Percentiles rank a stretch among this genome's conserved stretches.
These are phyloP conservation scores for Peucedramus taeniatus DNA, from an alignment of 2,113 vertebrate genomes.

Conservation along the genomic window DNA sequence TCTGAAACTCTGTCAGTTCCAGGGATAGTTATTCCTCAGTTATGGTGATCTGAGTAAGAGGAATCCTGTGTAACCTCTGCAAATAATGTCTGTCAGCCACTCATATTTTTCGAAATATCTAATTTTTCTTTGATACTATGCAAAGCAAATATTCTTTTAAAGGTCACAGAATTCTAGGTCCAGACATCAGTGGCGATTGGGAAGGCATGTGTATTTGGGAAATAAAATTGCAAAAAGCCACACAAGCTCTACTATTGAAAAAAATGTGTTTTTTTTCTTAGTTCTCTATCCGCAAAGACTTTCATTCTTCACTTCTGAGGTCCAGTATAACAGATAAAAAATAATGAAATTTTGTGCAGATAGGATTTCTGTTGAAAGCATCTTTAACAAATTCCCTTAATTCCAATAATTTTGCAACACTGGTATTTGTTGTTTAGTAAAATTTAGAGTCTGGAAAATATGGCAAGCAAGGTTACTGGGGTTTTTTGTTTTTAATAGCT, in stretches of 20 bases:
- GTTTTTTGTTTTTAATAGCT: neutral
- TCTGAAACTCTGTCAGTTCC: neutral
- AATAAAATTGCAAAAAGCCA: neutral
- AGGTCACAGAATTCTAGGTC: neutral
- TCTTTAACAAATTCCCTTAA: neutral
- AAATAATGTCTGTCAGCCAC: neutral
- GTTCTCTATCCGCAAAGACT: neutral
- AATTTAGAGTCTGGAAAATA: neutral
- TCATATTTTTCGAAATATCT: neutral
- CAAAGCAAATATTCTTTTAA: neutral
- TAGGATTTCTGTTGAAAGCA: neutral
- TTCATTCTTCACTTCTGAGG: neutral
- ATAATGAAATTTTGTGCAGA: neutral
- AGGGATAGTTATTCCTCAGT: neutral
- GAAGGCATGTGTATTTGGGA: neutral
- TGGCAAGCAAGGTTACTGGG: neutral
- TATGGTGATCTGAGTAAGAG: neutral
- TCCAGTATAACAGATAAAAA: neutral
- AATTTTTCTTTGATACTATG: neutral
- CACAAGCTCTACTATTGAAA: accelerated
- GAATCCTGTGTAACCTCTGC: neutral
- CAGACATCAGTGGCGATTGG: neutral
- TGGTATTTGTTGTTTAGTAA: neutral
- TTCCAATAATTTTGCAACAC: neutral
- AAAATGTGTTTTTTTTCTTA: neutral